These are phyloP conservation scores for Abrostola tripartita DNA, from an alignment of 2,888 invertebrate species.

Conservation along the genomic window DNA sequence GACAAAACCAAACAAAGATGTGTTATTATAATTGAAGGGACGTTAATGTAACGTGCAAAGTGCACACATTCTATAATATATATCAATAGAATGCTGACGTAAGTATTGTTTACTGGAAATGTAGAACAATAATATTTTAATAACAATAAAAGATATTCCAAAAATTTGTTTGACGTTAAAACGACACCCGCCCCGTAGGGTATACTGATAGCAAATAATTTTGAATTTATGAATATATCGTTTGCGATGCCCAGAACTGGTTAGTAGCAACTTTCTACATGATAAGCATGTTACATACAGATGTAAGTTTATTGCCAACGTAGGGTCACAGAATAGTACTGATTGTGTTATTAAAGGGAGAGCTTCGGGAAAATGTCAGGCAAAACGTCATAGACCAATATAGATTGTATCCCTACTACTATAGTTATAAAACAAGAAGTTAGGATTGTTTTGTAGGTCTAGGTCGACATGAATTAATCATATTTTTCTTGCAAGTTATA, in stretches of 20 bases:
- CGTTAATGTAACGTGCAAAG: background rate
- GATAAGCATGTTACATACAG: conserved; percentile 12
- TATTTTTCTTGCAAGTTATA: no score
- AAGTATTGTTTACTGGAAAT: background rate
- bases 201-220: conserved; percentile 16
- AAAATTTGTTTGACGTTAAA: background rate
- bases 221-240: conserved; percentile 29
- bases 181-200: background rate
- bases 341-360: background rate
- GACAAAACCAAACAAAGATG: no score
- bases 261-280: conserved; percentile 32
- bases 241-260: conserved; percentile 29
- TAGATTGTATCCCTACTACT: no score
- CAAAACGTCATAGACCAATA: background rate
- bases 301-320: background rate
- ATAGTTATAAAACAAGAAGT: no score
- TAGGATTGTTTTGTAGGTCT: no score
- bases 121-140: conserved; percentile 3
- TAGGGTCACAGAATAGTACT: background rate
- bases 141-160: background rate
- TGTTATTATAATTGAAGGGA: no score
- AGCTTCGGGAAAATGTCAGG: background rate
- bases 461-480: no score
- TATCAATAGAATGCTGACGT: background rate
- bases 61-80: background rate